phyloP scores from a whole-genome alignment of 1,140 invertebrate species.

The Mactra quadrangularis region DNA sequence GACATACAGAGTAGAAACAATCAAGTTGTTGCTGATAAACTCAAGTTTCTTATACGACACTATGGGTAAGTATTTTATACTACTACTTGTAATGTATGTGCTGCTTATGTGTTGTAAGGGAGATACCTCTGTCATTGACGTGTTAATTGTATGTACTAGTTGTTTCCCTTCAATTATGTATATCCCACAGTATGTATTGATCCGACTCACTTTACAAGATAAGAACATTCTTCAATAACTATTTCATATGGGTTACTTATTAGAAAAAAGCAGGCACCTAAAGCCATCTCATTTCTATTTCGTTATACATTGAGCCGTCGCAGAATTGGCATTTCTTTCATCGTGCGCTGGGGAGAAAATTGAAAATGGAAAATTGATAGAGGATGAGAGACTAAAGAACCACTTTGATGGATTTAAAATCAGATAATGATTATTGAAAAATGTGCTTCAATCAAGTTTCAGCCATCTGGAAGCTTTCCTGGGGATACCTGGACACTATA shows the following conservation, averaged over 20 bases:
- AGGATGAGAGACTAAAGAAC: too few relatives aligned
- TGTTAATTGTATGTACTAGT: not conserved
- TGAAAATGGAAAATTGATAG: too few relatives aligned
- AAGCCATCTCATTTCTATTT: too few relatives aligned
- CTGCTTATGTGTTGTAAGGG: not conserved
- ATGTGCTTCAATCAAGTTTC: too few relatives aligned
- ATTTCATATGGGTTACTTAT: not conserved
- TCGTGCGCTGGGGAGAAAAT: too few relatives aligned
- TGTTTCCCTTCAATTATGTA: not conserved
- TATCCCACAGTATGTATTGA: not conserved
- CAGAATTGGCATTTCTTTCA: too few relatives aligned
- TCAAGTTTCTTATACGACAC: constrained; percentile 6
- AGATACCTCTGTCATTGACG: not conserved
- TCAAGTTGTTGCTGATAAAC: not conserved
- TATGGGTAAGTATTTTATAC: constrained; percentile 29
- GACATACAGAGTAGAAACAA: constrained; percentile 2
- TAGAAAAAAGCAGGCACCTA: too few relatives aligned
- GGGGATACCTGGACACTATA: too few relatives aligned
- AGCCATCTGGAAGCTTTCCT: too few relatives aligned
- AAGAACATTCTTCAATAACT: not conserved
- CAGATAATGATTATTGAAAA: too few relatives aligned
- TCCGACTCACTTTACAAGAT: not conserved
- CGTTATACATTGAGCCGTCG: too few relatives aligned
- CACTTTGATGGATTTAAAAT: too few relatives aligned
- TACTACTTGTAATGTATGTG: not conserved